A percentile compares a stretch with the other conserved stretches of the same genome.
Evolutionary conservation across 1,140 invertebrate species (phyloP).

Genomic region (Euwallacea similis): DNA sequence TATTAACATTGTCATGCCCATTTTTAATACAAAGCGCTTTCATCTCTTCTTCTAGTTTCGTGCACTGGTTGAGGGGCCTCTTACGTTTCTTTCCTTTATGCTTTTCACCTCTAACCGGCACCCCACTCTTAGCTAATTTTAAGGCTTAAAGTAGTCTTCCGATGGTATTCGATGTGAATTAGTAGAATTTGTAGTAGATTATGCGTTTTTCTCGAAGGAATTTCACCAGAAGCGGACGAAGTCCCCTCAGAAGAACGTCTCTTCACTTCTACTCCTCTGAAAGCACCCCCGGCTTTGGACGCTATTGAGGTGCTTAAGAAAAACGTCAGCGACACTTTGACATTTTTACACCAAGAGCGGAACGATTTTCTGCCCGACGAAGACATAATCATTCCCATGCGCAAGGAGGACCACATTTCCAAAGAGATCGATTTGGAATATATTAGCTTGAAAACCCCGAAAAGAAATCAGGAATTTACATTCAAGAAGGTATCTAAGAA

Average conservation of each 20-base stretch:
- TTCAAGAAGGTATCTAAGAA: background rate
- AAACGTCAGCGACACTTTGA: slow-evolving; percentile 51
- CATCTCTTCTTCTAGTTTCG: slow-evolving; percentile 24
- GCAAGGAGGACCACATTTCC: slow-evolving; percentile 51
- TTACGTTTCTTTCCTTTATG: slow-evolving; percentile 20
- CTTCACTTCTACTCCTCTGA: slow-evolving; percentile 40
- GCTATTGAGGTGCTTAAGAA: slow-evolving; percentile 48
- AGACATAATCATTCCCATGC: slow-evolving; percentile 50
- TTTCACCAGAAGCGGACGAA: slow-evolving; percentile 30
- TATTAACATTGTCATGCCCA: slow-evolving; percentile 46
- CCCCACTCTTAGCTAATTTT: background rate
- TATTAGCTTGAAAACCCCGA: slow-evolving; percentile 42
- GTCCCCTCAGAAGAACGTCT: slow-evolving; percentile 18
- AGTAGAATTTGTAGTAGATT: no score
- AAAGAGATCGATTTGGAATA: slow-evolving; percentile 48
- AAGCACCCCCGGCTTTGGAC: slow-evolving; percentile 32
- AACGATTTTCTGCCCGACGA: slow-evolving; percentile 53
- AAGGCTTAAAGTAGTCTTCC: no score
- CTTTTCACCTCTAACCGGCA: slow-evolving; percentile 20
- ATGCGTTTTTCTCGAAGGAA: slow-evolving; percentile 34
- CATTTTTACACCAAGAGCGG: slow-evolving; percentile 53
- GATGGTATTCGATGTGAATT: no score
- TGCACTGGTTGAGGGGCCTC: slow-evolving; percentile 25
- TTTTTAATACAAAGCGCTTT: slow-evolving; percentile 46
- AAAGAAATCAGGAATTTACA: slow-evolving; percentile 32